Percentiles rank a stretch among this genome's conserved stretches.
Evolutionary conservation across 2,888 invertebrate species (phyloP).

Genomic region (Phorcus lineatus): DNA sequence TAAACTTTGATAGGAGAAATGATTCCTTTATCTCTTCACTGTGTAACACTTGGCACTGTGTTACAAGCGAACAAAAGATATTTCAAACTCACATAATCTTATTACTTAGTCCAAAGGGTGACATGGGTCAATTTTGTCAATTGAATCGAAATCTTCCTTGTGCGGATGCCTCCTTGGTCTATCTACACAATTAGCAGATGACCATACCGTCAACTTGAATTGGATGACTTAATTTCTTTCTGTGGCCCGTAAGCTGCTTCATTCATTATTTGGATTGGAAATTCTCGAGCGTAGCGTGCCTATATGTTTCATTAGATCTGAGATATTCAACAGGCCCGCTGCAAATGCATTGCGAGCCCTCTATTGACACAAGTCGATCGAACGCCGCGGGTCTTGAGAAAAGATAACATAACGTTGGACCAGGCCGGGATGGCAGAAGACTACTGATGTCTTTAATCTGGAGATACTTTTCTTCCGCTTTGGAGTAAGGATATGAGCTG

Average conservation of each 20-base stretch:
- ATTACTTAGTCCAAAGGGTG: not conserved
- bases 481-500: no score
- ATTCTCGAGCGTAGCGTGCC: slow-evolving; percentile 7
- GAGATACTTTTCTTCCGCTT: no score
- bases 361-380: slow-evolving; percentile 4
- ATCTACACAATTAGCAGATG: slow-evolving; percentile 8
- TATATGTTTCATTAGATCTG: slow-evolving; percentile 8
- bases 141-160: not conserved
- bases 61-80: not conserved
- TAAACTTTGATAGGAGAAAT: no score
- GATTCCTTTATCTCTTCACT: no score
- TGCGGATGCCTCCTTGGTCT: not conserved
- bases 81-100: not conserved
- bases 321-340: slow-evolving; percentile 4
- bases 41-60: not conserved
- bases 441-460: no score
- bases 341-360: not conserved
- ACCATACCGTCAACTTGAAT: not conserved
- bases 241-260: not conserved
- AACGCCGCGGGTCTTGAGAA: not conserved
- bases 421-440: not conserved
- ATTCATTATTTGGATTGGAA: slow-evolving; percentile 13
- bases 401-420: slow-evolving; percentile 1
- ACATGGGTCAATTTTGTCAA: not conserved
- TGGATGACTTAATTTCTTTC: not conserved